Percentiles rank a stretch among this genome's conserved stretches.
Evolutionary conservation across 53 echinoderm and acorn worm genomes (phyloP).

Genomic region (Astropecten irregularis): DNA sequence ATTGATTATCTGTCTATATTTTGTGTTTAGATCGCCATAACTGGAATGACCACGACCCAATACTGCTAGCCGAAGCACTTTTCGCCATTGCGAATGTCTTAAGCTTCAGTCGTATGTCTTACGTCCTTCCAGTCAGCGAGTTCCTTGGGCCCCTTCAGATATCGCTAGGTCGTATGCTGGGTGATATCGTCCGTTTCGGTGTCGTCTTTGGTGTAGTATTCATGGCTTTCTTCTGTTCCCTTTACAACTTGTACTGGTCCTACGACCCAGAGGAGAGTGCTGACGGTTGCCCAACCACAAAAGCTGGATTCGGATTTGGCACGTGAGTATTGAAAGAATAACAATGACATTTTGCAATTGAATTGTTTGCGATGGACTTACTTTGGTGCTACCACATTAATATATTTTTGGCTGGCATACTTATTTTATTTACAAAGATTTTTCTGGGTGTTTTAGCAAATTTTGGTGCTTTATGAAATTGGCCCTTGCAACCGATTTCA

Average conservation of each 20-base stretch:
- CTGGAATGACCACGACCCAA: constrained; percentile 73
- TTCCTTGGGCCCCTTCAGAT: constrained; percentile 96
- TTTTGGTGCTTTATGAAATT: too few species aligned
- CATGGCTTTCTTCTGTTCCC: constrained; percentile 89
- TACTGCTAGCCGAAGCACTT: constrained; percentile 77
- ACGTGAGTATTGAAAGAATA: constrained; percentile 88
- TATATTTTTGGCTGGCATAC: too few species aligned
- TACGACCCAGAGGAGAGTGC: neutral
- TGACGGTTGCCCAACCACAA: neutral
- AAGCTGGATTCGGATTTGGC: constrained; percentile 64
- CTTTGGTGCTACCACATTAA: too few species aligned
- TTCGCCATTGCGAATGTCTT: constrained; percentile 92
- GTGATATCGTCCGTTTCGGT: constrained; percentile 86
- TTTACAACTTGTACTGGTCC: constrained; percentile 87
- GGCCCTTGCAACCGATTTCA: too few species aligned
- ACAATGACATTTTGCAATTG: too few species aligned
- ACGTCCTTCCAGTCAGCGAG: constrained; percentile 94
- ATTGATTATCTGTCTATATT: neutral
- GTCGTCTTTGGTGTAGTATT: constrained; percentile 95
- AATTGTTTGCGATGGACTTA: too few species aligned
- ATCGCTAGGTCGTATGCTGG: constrained; percentile 93
- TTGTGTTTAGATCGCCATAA: constrained; percentile 57
- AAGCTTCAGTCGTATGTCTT: constrained; percentile 89
- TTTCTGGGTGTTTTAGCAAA: too few species aligned
- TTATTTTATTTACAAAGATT: too few species aligned